Conservation (phyloP, 2,113 vertebrate genomes). For the Hipposideros armiger region DNA sequence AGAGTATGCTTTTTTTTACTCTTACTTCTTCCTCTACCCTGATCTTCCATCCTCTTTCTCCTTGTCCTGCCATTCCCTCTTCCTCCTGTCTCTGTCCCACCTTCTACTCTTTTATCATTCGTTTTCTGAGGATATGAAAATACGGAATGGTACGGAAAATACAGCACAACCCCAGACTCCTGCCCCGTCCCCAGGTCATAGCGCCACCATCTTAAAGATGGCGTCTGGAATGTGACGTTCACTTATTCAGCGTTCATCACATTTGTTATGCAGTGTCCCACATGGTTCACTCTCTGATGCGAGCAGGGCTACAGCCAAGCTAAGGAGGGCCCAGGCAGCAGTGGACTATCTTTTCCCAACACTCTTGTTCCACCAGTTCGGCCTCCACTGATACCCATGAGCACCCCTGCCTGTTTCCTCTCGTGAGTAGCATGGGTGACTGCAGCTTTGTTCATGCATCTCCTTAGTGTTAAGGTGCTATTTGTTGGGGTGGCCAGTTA, state of each 20-base stretch:
- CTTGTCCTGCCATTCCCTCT: not conserved
- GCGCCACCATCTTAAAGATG: not conserved
- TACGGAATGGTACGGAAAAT: not conserved
- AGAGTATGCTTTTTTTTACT: not conserved
- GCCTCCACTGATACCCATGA: not conserved
- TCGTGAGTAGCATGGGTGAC: not conserved
- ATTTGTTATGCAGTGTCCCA: not conserved
- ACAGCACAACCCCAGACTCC: not conserved
- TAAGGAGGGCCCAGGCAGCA: not conserved
- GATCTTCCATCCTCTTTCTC: not conserved
- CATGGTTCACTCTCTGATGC: not conserved
- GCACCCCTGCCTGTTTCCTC: not conserved
- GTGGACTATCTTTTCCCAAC: not conserved
- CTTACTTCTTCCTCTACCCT: not conserved
- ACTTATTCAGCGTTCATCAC: not conserved
- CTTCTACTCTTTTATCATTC: not conserved
- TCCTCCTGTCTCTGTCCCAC: not conserved
- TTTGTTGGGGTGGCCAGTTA: not conserved
- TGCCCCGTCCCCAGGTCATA: not conserved
- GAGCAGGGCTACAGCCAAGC: not conserved
- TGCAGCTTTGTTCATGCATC: not conserved
- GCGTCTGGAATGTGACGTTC: not conserved
- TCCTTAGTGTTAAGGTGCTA: not conserved
- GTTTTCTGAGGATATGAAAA: slow-evolving; percentile 42
- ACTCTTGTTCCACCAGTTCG: not conserved